Evolutionary conservation across 92 coral and sea anemone species (phyloP).

Genomic region (Scolanthus callimorphus): DNA sequence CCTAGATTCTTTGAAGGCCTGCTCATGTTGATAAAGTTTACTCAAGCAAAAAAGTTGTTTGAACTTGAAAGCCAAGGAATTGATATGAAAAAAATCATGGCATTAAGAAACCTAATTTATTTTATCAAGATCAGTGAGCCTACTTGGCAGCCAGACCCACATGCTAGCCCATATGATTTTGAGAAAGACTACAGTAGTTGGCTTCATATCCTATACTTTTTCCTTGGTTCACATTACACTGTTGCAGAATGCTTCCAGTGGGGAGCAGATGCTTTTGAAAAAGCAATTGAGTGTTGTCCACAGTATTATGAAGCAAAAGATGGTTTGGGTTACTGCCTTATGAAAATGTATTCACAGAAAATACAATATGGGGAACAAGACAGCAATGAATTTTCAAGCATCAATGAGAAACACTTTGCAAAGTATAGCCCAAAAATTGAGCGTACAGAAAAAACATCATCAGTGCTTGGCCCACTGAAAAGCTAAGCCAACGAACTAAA

Average conservation of each 20-base stretch:
- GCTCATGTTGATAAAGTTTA: conserved; percentile 12
- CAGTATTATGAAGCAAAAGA: conserved; percentile 45
- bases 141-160: conserved; percentile 16
- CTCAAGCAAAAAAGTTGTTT: no score
- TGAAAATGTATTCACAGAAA: no score
- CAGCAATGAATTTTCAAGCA: no score
- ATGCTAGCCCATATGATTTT: conserved; percentile 24
- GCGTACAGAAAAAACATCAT: no score
- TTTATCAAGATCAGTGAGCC: conserved; percentile 53
- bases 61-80: conserved; percentile 1
- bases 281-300: conserved; percentile 43
- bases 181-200: conserved; percentile 59
- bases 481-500: no score
- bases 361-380: no score
- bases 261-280: conserved; percentile 67
- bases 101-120: conserved; percentile 40
- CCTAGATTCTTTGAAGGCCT: conserved; percentile 58
- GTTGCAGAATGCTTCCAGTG: conserved; percentile 1
- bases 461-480: no score
- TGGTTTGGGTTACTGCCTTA: conserved; percentile 40
- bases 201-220: conserved; percentile 47
- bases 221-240: conserved; percentile 35
- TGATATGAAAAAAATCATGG: conserved; percentile 21
- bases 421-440: no score
- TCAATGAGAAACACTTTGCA: no score